Base-by-base conservation (phyloP, 2,113 vertebrate genomes). In the Seriola aureovittata region DNA sequence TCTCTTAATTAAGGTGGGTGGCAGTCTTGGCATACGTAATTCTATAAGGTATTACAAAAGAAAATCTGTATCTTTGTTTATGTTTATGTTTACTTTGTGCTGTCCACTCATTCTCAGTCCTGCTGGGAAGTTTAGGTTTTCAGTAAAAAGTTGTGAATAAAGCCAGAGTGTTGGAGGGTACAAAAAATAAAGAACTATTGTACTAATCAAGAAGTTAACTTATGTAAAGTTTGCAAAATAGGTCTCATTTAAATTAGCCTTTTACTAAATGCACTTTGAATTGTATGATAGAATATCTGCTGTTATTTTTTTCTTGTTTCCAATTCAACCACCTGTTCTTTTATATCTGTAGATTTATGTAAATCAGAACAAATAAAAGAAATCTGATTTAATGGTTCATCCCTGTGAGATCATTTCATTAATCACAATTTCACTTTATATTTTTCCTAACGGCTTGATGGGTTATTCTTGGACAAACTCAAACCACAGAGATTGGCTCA, bases 201-300 rank as follows among this genome's bases (percentile, higher is more conserved):
- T 89, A 90, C 81, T 93, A 86, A 91, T 93, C 86, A 75, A 77
- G 68, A 92, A 63, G 70, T 81, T 92, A 91, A 93, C 79, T 92
- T 93, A 95, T 96, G 95, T 97, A 93, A 94, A 96, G 93, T 96
- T 96, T 96, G 91, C 95, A 96, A 94, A 72, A 96, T 94, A 95
- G 90, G 95, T 96, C 91, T 94, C 89, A 93, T 93, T 95, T 96
- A 89, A 97, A 93, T 92, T 96, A 96, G 94, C 95, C 87, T 97
- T 97, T 97, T 96, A 97, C 97, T 97, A 96, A 94, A 97, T 97
- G 96, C 96, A 97, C 97, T 98, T 98, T 97, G 95, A 96, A 95
- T 96, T 94, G 91, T 94, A 92, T 89, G 75, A 95, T 95, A 96
- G 92, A 83, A 44, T 84, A 78, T 95, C 80, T 88, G 71, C 86